Evolutionary conservation across 2,888 invertebrate genomes (phyloP).

Genomic region (Drosophila gaucha): DNA sequence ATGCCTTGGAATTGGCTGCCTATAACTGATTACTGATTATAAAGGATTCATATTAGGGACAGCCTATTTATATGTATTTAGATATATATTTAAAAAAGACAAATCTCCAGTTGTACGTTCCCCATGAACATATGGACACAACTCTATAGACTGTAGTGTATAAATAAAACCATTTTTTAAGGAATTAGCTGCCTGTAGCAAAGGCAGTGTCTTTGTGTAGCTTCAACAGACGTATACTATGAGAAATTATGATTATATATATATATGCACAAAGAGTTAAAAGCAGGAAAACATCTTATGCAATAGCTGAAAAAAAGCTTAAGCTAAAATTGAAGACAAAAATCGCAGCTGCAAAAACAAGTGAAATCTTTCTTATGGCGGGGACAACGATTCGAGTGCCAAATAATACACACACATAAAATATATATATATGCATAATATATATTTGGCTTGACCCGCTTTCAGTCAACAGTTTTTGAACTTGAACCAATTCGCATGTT

Average conservation of each 20-base stretch:
- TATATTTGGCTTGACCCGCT: constrained; percentile 62
- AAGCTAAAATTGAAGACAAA: constrained; percentile 5
- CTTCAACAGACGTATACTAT: no score
- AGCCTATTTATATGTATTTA: no score
- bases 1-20: no score
- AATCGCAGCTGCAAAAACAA: constrained; percentile 41
- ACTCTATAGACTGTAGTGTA: background rate
- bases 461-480: constrained; percentile 62
- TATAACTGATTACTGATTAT: no score
- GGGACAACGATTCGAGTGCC: background rate
- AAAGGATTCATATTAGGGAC: no score
- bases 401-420: background rate
- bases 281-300: constrained; percentile 50
- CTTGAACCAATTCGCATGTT: constrained; percentile 69
- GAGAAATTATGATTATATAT: no score
- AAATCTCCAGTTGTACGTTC: no score
- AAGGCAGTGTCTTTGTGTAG: no score
- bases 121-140: background rate
- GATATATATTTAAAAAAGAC: no score
- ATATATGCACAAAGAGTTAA: background rate
- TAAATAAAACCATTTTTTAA: no score
- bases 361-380: constrained; percentile 58
- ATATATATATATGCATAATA: background rate
- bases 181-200: no score
- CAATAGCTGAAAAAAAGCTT: constrained; percentile 17